Evolutionary conservation across 1,140 invertebrate genomes (phyloP), one percentile per base, ranked within the genome.

Genomic region (Cardiocondyla obscurior): DNA sequence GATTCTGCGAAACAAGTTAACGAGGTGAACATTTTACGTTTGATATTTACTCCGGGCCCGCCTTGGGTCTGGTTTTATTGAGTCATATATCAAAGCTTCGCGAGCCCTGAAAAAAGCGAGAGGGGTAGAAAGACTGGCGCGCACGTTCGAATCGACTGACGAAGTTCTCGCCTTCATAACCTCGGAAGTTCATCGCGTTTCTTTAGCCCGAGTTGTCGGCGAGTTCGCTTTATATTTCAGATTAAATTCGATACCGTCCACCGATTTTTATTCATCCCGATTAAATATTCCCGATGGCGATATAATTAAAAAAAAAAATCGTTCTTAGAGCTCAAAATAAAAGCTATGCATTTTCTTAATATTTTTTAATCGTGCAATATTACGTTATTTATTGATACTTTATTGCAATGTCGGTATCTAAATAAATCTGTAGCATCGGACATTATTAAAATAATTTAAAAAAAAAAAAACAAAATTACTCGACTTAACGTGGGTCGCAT

Each of bases 1-100:
- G 57, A 57, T 60, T 69, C 83, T 4, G 51, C 83, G 70, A 73
- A 88, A 89, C 86, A 83, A 89, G 69, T 90, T 92, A 93, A 93
- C 92, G 92, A 92, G 92, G 88, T 87, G 91, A 90, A 88, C 89
- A 89, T 90, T 91, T 90, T 90, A 91, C 90, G 89, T 92, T 92
- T 92, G 91, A 92, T 93, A 92, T 93, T 93, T 92, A 91, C 90
- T 85, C 83, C 83, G 79, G 83, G 57, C 74, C 89, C 89, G 90
- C 88, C 90, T 88, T 87, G 90, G 90, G 86, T 87, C 88, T 87
- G 87, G 85, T 93, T 93, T 93, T 92, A 92, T 92, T 90, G 92
- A 90, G 91, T 88, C 92, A 87, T 93, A 92, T 92, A 92, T 92
- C 92, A 92, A 91, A 91, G 83, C 69, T 81, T 72, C 42, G n/a